These are phyloP conservation scores for Cepaea nemoralis DNA, from an alignment of 1,140 invertebrate genomes.

Conservation along the genomic window DNA sequence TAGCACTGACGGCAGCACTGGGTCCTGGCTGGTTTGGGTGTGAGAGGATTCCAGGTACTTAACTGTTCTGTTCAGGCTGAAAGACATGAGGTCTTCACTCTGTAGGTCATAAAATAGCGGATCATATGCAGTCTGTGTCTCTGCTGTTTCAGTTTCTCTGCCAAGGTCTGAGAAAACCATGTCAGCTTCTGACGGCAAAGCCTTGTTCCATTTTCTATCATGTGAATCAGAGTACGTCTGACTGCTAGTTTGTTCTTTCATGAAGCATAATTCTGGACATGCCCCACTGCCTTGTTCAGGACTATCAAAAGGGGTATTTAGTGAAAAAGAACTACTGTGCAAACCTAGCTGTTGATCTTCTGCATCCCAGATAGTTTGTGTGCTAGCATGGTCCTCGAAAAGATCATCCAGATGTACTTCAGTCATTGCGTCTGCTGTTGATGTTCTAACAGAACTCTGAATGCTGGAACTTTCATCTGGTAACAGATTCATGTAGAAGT, in stretches of 20 bases:
- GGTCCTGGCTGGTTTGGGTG: slow-evolving; percentile 8
- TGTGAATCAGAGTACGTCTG: neutral
- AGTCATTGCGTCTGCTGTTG: neutral
- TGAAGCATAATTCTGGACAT: neutral
- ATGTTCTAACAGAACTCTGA: neutral
- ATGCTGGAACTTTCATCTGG: neutral
- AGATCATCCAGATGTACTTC: neutral
- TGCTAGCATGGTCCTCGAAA: slow-evolving; percentile 18
- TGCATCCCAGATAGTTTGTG: slow-evolving; percentile 12
- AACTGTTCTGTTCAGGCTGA: neutral
- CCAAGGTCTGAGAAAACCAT: neutral
- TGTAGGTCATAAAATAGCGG: slow-evolving; percentile 5
- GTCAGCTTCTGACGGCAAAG: neutral
- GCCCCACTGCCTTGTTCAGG: neutral
- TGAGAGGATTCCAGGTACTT: slow-evolving; percentile 20
- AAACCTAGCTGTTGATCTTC: neutral
- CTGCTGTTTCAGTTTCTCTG: slow-evolving; percentile 19
- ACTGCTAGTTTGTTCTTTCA: neutral
- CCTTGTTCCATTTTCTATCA: neutral
- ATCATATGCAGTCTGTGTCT: slow-evolving; percentile 28
- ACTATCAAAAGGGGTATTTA: neutral
- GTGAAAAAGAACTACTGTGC: neutral
- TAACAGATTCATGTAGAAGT: neutral
- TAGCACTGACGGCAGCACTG: neutral
- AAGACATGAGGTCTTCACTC: neutral